Evolutionary conservation across 2,113 vertebrate genomes (phyloP).

Genomic region (Oriolus oriolus): DNA sequence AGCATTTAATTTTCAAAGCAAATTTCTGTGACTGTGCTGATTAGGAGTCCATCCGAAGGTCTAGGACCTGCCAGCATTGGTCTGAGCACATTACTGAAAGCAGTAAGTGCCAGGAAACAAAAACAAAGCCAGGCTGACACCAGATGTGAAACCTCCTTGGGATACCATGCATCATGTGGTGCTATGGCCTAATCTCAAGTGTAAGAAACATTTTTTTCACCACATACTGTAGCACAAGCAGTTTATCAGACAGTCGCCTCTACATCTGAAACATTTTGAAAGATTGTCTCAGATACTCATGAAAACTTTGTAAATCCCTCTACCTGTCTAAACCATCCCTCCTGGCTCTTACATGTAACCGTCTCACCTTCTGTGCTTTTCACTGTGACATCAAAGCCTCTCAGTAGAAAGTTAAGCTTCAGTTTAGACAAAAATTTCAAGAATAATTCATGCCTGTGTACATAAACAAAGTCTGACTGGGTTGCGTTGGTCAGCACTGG

Average conservation of each 20-base stretch:
- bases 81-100: not conserved
- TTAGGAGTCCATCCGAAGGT: not conserved
- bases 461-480: not conserved
- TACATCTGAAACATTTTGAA: not conserved
- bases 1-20: not conserved
- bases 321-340: not conserved
- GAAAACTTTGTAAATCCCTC: not conserved
- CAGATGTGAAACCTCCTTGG: not conserved
- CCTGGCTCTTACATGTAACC: not conserved
- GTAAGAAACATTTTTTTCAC: not conserved
- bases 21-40: not conserved
- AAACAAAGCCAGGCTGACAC: not conserved
- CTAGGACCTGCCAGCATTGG: not conserved
- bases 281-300: not conserved
- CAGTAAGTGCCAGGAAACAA: not conserved
- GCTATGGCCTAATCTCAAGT: not conserved
- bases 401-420: not conserved
- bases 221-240: not conserved
- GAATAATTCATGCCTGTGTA: not conserved
- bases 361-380: conserved; percentile 1
- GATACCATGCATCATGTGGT: not conserved
- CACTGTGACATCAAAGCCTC: not conserved
- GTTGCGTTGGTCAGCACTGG: not conserved
- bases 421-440: not conserved
- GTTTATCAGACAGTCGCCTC: rapidly evolving